These are phyloP conservation scores for Spicauda simplicius DNA, from an alignment of 2,888 invertebrate genomes.

Conservation along the genomic window DNA sequence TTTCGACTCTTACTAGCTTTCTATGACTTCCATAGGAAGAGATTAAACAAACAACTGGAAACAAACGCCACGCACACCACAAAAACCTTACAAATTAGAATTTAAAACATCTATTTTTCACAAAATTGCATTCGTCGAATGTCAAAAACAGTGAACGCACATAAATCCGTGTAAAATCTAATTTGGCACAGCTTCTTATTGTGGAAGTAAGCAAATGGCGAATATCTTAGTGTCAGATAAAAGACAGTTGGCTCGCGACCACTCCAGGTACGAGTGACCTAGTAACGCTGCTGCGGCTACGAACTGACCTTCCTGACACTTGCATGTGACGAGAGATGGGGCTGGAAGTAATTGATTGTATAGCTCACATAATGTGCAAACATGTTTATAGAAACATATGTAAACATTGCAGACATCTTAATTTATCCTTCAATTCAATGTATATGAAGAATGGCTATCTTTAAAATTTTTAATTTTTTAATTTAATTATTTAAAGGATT, in stretches of 20 bases:
- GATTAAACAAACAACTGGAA: too few relatives aligned
- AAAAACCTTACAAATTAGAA: background rate
- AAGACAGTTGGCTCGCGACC: constrained; percentile 1
- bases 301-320: background rate
- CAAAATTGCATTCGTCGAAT: constrained; percentile 1
- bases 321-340: background rate
- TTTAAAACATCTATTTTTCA: background rate
- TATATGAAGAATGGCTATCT: too few relatives aligned
- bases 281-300: background rate
- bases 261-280: constrained; percentile 1
- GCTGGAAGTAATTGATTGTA: background rate
- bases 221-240: background rate
- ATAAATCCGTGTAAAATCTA: background rate
- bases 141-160: background rate
- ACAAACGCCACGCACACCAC: background rate
- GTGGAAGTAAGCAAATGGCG: background rate
- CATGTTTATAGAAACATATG: too few relatives aligned
- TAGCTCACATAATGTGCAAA: background rate
- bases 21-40: too few relatives aligned
- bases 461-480: too few relatives aligned
- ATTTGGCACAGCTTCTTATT: background rate
- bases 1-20: too few relatives aligned
- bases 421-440: too few relatives aligned
- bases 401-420: too few relatives aligned
- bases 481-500: too few relatives aligned